phyloP scores from a whole-genome alignment of 2,888 invertebrate genomes.

The Drosophila differens region DNA sequence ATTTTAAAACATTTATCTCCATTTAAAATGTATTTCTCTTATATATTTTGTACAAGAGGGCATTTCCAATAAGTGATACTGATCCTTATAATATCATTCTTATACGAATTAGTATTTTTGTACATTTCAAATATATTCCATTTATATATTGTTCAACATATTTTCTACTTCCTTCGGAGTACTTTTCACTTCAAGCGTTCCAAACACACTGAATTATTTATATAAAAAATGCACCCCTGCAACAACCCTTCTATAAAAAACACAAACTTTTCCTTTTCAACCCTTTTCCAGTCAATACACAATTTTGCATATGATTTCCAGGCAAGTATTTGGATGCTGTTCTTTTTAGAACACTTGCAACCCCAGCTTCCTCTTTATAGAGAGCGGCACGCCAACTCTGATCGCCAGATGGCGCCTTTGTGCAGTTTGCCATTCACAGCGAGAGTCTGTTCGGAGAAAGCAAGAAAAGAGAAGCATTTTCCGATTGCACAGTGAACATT shows the following conservation, averaged over 20 bases:
- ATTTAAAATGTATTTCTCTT: background rate
- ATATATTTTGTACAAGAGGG: background rate
- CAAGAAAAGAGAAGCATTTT: background rate
- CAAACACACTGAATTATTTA: slow-evolving; percentile 34
- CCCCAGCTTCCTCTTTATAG: slow-evolving; percentile 34
- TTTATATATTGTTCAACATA: background rate
- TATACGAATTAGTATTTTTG: background rate
- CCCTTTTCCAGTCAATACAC: slow-evolving; percentile 58
- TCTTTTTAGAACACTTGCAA: slow-evolving; percentile 75
- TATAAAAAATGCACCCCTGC: slow-evolving; percentile 36
- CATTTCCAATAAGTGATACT: background rate
- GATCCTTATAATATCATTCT: background rate
- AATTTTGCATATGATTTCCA: slow-evolving; percentile 58
- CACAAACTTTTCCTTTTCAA: slow-evolving; percentile 40
- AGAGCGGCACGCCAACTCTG: slow-evolving; percentile 1
- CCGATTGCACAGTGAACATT: slow-evolving; percentile 19
- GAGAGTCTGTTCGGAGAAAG: slow-evolving; percentile 1
- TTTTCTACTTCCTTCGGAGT: background rate
- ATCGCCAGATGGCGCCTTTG: slow-evolving; percentile 61
- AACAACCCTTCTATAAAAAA: slow-evolving; percentile 68
- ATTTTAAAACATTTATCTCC: background rate
- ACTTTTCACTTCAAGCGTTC: slow-evolving; percentile 7
- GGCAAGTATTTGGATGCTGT: background rate
- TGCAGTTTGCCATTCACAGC: slow-evolving; percentile 15
- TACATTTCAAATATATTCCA: no score